These are phyloP conservation scores for Phaetusa simplex DNA, from an alignment of 2,113 vertebrate species.

Conservation along the genomic window DNA sequence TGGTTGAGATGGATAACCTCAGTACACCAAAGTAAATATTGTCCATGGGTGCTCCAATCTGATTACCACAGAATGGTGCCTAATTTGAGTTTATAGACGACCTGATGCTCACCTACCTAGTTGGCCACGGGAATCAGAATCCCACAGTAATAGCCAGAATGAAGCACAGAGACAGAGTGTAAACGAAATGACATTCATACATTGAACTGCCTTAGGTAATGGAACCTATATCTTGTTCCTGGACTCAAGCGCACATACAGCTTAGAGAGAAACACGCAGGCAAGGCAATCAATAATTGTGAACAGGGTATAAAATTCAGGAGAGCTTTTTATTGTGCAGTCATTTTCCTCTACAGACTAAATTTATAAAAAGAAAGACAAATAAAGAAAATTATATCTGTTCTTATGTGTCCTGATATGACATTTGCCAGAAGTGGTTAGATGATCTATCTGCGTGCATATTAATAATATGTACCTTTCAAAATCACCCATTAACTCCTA, in stretches of 20 bases:
- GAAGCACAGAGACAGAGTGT: background rate
- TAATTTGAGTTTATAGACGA: background rate
- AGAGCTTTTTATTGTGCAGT: background rate
- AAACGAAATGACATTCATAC: background rate
- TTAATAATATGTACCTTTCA: background rate
- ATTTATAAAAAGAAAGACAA: background rate
- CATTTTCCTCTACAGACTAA: background rate
- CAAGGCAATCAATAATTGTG: background rate
- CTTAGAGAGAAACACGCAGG: background rate
- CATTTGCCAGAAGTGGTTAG: background rate
- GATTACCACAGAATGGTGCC: background rate
- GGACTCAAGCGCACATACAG: background rate
- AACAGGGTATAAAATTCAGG: background rate
- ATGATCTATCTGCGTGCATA: background rate
- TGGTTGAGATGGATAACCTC: background rate
- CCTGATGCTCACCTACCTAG: background rate
- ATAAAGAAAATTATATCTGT: background rate
- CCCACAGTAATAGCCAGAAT: background rate
- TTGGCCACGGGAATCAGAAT: background rate
- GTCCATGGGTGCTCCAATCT: background rate
- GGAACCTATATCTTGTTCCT: background rate
- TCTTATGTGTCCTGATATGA: background rate
- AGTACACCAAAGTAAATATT: background rate
- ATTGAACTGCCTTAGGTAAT: background rate
- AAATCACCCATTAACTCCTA: constrained; percentile 12